Conservation (phyloP, 2,888 invertebrate species). For the Ctenicera cuprea region DNA sequence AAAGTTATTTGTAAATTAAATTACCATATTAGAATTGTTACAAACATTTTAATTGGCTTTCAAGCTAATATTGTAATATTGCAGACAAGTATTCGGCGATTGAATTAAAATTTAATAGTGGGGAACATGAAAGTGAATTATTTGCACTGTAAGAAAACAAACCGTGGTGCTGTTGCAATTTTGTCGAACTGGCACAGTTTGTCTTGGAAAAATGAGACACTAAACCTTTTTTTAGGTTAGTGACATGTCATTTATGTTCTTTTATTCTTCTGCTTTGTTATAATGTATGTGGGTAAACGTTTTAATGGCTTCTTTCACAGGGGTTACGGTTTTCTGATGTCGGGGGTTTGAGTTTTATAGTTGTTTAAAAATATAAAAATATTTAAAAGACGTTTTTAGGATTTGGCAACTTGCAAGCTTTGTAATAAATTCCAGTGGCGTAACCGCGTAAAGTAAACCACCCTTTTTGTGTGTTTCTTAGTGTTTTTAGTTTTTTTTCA, state of each 20-base stretch:
- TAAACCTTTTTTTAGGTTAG: slow-evolving; percentile 39
- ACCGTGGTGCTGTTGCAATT: slow-evolving; percentile 22
- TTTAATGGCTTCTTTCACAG: slow-evolving; percentile 43
- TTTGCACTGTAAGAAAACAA: background rate
- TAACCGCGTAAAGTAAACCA: too few relatives aligned
- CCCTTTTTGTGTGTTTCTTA: too few relatives aligned
- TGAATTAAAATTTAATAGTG: background rate
- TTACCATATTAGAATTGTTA: too few relatives aligned
- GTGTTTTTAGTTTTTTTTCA: too few relatives aligned
- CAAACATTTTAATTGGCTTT: too few relatives aligned
- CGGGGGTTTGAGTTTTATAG: slow-evolving; percentile 23
- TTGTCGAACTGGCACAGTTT: background rate
- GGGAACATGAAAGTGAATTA: background rate
- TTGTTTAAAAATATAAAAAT: background rate
- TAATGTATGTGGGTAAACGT: slow-evolving; percentile 47
- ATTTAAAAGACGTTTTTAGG: slow-evolving; percentile 8
- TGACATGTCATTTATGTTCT: slow-evolving; percentile 46
- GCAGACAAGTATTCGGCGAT: too few relatives aligned
- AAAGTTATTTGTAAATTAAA: slow-evolving; percentile 22
- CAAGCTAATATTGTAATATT: too few relatives aligned
- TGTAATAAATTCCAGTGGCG: too few relatives aligned
- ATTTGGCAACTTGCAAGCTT: slow-evolving; percentile 2
- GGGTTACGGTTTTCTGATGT: slow-evolving; percentile 27
- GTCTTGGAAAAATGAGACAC: slow-evolving; percentile 36
- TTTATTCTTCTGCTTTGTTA: slow-evolving; percentile 40